Percentiles rank a stretch among this genome's conserved stretches.
Evolutionary conservation across 2,113 vertebrate genomes (phyloP).

Genomic region (Numida meleagris): DNA sequence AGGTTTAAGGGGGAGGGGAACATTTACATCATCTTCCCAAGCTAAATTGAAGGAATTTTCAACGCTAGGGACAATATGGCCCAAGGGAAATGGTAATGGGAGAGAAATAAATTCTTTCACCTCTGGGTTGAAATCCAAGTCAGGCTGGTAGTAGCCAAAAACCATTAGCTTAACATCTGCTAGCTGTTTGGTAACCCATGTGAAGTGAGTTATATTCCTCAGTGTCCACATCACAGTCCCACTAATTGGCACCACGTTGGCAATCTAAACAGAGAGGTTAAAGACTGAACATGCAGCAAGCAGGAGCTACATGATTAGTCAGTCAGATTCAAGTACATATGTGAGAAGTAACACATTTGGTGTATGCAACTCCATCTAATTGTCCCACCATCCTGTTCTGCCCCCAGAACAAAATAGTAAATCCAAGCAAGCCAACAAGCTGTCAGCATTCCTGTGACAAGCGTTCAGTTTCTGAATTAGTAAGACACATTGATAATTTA

Average conservation of each 20-base stretch:
- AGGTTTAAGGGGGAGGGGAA: background rate
- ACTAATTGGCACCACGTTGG: conserved; percentile 61
- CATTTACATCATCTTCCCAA: background rate
- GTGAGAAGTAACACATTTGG: conserved; percentile 21
- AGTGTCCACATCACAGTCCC: conserved; percentile 10
- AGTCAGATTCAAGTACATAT: background rate
- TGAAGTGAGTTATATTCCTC: conserved; percentile 30
- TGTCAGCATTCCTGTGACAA: background rate
- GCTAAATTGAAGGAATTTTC: background rate
- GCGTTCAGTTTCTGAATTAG: background rate
- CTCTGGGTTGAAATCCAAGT: conserved; percentile 57
- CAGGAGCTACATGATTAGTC: background rate
- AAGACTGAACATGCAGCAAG: conserved; percentile 24
- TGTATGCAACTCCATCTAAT: background rate
- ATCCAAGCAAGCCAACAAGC: background rate
- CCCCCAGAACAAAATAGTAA: background rate
- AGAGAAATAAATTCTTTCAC: conserved; percentile 53
- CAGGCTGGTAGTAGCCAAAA: conserved; percentile 55
- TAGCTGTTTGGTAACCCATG: conserved; percentile 42
- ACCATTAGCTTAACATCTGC: conserved; percentile 58
- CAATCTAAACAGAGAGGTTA: conserved; percentile 51
- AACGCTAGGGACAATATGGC: background rate
- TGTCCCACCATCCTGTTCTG: conserved; percentile 3
- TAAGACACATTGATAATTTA: background rate
- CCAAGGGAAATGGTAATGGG: conserved; percentile 36